These are phyloP conservation scores for Phyllostomus discolor DNA, from an alignment of 2,113 vertebrate genomes.

Conservation along the genomic window DNA sequence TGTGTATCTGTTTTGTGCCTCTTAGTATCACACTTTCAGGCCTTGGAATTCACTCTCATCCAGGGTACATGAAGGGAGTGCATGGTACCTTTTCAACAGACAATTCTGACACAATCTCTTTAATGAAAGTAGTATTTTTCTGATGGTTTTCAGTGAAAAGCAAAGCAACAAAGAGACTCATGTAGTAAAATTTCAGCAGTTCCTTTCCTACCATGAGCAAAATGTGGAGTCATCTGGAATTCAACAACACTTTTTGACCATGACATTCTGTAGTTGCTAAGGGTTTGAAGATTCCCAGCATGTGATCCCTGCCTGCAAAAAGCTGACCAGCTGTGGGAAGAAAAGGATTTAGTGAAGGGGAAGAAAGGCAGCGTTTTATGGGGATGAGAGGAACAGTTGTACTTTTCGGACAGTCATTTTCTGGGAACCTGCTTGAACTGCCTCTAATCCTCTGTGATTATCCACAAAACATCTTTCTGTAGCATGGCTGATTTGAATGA, in stretches of 20 bases:
- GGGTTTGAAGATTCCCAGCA: background rate
- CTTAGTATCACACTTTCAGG: background rate
- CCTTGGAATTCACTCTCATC: background rate
- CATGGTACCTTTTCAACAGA: background rate
- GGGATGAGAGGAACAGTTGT: background rate
- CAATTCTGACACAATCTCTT: background rate
- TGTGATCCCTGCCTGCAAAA: background rate
- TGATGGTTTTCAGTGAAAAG: slow-evolving; percentile 23
- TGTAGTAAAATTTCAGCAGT: background rate
- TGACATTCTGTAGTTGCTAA: background rate
- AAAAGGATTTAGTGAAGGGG: background rate
- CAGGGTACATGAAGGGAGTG: background rate
- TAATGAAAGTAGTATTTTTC: background rate
- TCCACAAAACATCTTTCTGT: slow-evolving; percentile 2
- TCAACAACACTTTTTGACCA: background rate
- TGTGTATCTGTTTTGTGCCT: background rate
- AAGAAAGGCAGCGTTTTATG: background rate
- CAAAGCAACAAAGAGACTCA: background rate
- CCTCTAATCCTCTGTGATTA: slow-evolving; percentile 7
- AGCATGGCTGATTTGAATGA: background rate
- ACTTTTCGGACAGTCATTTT: background rate
- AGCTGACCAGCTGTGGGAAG: background rate
- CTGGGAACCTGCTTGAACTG: background rate
- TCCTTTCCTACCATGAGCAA: background rate
- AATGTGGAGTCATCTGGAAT: background rate